A percentile compares a stretch with the other conserved stretches of the same genome.
phyloP scores from a whole-genome alignment of 2,888 invertebrate genomes.

The Hydropsyche betteni region DNA sequence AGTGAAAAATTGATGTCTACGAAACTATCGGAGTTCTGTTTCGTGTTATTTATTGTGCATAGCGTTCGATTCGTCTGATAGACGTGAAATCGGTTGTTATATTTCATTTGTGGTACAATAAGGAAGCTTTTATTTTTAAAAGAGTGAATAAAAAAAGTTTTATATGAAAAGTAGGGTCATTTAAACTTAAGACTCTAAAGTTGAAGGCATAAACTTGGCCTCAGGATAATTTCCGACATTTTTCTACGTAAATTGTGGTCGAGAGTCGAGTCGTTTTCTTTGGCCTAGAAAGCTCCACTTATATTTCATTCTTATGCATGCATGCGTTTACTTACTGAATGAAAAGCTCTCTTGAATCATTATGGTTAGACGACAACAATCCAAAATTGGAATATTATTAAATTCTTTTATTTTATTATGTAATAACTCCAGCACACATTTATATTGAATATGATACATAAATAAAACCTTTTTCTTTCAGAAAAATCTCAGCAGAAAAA shows the following conservation, averaged over 20 bases:
- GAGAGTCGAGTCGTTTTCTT: slow-evolving; percentile 28
- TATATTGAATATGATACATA: too few species aligned
- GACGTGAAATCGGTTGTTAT: not conserved
- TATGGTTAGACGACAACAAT: not conserved
- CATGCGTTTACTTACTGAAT: slow-evolving; percentile 23
- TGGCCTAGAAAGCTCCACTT: slow-evolving; percentile 23
- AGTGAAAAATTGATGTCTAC: too few species aligned
- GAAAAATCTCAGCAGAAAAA: too few species aligned
- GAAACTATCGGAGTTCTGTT: too few species aligned
- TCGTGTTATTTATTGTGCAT: too few species aligned
- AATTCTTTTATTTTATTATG: too few species aligned
- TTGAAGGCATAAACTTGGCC: slow-evolving; percentile 31
- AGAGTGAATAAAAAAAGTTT: slow-evolving; percentile 26
- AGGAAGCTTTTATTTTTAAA: slow-evolving; percentile 24
- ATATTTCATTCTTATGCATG: slow-evolving; percentile 10
- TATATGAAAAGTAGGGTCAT: slow-evolving; percentile 32
- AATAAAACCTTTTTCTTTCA: too few species aligned
- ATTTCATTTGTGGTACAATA: slow-evolving; percentile 10
- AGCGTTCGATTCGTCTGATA: too few species aligned
- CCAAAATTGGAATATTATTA: too few species aligned
- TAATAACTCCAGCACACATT: too few species aligned
- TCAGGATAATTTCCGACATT: slow-evolving; percentile 29
- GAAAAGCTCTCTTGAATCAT: slow-evolving; percentile 17
- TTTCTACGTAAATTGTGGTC: slow-evolving; percentile 32
- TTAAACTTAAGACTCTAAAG: slow-evolving; percentile 30